Evolutionary conservation across 2,113 vertebrate species (phyloP).

Genomic region (Tupaia tana): DNA sequence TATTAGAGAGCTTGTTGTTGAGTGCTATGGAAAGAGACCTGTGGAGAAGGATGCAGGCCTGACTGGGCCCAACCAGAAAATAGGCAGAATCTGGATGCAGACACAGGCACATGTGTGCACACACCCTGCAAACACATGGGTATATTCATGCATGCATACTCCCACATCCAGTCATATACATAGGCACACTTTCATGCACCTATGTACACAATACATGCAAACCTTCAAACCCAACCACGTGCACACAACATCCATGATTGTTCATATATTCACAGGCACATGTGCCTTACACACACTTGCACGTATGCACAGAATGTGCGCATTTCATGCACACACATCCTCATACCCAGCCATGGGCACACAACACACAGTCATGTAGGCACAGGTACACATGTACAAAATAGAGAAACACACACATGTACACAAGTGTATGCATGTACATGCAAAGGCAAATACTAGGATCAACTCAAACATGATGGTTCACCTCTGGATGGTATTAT

Average conservation of each 20-base stretch:
- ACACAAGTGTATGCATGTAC: too few relatives aligned
- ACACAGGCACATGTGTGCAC: too few relatives aligned
- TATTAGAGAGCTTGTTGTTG: neutral
- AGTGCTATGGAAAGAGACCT: neutral
- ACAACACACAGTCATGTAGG: too few relatives aligned
- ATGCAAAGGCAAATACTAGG: too few relatives aligned
- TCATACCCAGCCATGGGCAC: too few relatives aligned
- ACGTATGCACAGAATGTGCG: neutral
- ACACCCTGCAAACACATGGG: neutral
- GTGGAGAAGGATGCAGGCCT: fast-evolving
- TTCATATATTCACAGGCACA: neutral
- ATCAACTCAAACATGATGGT: fast-evolving
- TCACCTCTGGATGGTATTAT: fast-evolving
- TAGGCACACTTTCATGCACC: too few relatives aligned
- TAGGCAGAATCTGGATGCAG: too few relatives aligned
- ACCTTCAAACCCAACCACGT: neutral
- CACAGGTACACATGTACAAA: neutral
- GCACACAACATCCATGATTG: too few relatives aligned
- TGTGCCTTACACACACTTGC: neutral
- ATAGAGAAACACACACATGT: too few relatives aligned
- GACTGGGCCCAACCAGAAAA: neutral
- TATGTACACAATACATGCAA: neutral
- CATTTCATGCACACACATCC: neutral
- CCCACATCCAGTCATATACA: too few relatives aligned
- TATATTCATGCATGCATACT: too few relatives aligned